phyloP scores from a whole-genome alignment of 2,113 vertebrate species.

The Vidua chalybeata region DNA sequence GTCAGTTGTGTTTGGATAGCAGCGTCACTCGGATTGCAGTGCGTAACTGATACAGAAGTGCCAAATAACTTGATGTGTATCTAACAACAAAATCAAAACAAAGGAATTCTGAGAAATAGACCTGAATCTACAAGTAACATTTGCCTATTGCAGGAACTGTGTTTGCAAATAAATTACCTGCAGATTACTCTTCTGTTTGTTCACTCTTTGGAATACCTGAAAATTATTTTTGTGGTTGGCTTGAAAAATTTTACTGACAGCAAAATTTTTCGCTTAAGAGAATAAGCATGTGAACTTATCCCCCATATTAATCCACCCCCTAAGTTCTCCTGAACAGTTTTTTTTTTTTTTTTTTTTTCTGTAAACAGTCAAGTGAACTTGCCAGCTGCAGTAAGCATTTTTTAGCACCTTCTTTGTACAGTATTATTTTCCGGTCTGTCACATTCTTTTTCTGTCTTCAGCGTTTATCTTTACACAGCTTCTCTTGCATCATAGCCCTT shows the following conservation, averaged over 20 bases:
- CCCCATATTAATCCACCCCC: neutral
- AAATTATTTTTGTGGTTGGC: neutral
- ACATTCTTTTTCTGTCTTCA: neutral
- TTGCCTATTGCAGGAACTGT: neutral
- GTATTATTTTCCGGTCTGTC: neutral
- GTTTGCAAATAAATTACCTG: neutral
- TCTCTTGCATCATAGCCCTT: neutral
- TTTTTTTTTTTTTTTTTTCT: neutral
- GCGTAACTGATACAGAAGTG: neutral
- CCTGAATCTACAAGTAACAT: neutral
- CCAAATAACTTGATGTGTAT: neutral
- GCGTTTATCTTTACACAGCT: neutral
- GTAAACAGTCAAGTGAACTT: neutral
- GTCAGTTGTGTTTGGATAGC: neutral
- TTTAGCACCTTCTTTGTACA: neutral
- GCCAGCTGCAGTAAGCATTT: neutral
- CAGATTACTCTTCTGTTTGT: neutral
- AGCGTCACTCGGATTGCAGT: neutral
- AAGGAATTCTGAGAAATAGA: conserved; percentile 3
- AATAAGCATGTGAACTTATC: neutral
- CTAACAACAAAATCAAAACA: neutral
- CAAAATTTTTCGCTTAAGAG: neutral
- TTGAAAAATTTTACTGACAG: neutral
- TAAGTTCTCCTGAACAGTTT: neutral
- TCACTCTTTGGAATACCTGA: neutral